Base-by-base conservation (phyloP, 2,888 invertebrate genomes). In the Trichogramma dendrolimi region DNA sequence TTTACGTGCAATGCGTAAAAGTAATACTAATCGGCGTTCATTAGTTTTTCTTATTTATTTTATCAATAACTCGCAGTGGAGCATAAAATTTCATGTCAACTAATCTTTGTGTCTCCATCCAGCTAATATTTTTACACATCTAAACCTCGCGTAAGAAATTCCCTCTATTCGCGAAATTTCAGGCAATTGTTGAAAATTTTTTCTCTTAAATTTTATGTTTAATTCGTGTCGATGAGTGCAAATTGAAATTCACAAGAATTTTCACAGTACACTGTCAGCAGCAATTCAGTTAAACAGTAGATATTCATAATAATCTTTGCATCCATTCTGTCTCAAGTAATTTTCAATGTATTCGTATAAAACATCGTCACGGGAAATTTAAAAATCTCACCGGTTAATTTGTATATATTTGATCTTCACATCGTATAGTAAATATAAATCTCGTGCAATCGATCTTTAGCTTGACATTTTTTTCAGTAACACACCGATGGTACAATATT, bases 381-480 rank as follows among this genome's bases (percentile, higher is more conserved):
- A 43, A 58, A 55, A 63, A 58, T 58, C 44, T 54, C 51, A 55
- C 50, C 52, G 52, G 52, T 41, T 55, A 27, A 55, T 58, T 51
- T 52, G 44, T 59, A 14, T 60, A 52, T 46, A 62, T 43, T 48
- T 58, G 52, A 65, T 41, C 49, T 27, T 27, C 48, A 53, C 51
- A 49, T 58, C 53, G 6, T 55, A 58, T 62, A 62, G 55, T 52
- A 62, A 62, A 65, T 65, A 62, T 60, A 65, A 65, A 58, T 62
- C 42, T 60, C 39, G 52, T 42, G 50, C 40, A 46, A 60, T 60
- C 44, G 43, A 58, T 38, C 38, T 60, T 39, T 41, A 57, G 7
- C 49, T 60, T 41, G 43, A 40, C 54, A 39, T 49, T 42, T 50
- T 6, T 10, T 38, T 51, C 11, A 46, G 44, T 42, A 6, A 57